Percentiles rank a stretch among this genome's conserved stretches.
Conservation (phyloP, 2,113 vertebrate genomes). For the Dromiciops gliroides region DNA sequence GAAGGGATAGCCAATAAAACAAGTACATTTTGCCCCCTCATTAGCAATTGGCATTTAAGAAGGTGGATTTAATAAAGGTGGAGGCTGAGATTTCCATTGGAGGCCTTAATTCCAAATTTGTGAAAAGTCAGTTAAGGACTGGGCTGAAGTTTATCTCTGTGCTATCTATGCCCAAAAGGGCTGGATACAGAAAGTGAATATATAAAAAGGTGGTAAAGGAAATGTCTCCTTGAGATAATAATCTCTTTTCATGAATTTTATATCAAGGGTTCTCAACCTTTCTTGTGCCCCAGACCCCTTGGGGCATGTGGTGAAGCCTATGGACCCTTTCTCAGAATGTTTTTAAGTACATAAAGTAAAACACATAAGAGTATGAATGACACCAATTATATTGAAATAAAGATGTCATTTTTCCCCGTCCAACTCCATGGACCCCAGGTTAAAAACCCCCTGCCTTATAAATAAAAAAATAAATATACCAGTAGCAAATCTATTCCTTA, state of each 20-base stretch:
- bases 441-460: background rate
- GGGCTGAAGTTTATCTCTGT: slow-evolving; percentile 28
- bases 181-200: slow-evolving; percentile 72
- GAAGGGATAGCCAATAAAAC: slow-evolving; percentile 59
- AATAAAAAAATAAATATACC: slow-evolving; percentile 45
- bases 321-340: background rate
- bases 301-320: background rate
- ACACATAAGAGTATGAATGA: background rate
- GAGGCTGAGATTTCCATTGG: slow-evolving; percentile 61
- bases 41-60: slow-evolving; percentile 41
- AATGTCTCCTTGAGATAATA: slow-evolving; percentile 73
- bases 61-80: slow-evolving; percentile 52
- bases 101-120: slow-evolving; percentile 44
- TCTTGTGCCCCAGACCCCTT: background rate
- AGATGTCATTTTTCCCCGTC: background rate
- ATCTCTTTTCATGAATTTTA: slow-evolving; percentile 59
- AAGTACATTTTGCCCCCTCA: slow-evolving; percentile 41
- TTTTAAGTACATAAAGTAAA: background rate
- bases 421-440: background rate
- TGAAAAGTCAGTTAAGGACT: slow-evolving; percentile 32
- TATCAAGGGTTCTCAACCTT: background rate
- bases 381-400: background rate
- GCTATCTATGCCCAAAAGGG: slow-evolving; percentile 47
- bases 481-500: slow-evolving; percentile 52
- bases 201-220: slow-evolving; percentile 40